Conservation (phyloP, 2,888 invertebrate species). For the Conomelus anceps region DNA sequence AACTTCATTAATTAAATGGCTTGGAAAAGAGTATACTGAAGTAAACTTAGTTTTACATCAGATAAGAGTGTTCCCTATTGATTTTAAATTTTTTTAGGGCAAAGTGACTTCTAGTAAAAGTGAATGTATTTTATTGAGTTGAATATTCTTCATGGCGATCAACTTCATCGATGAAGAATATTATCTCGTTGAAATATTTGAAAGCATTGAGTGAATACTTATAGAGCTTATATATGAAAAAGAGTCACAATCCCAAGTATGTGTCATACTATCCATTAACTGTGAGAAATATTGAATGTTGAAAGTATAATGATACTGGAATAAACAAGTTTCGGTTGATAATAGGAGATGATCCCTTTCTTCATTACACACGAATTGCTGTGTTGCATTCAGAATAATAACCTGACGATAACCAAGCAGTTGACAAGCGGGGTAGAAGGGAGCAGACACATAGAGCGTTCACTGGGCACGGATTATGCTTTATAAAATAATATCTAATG, state of each 20-base stretch:
- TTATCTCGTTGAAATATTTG: background rate
- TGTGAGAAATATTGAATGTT: background rate
- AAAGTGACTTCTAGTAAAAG: background rate
- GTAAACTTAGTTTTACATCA: too few species aligned
- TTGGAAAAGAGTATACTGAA: too few species aligned
- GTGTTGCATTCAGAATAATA: background rate
- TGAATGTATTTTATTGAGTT: background rate
- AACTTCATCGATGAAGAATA: too few species aligned
- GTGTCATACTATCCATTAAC: background rate
- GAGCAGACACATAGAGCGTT: background rate
- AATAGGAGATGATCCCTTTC: background rate
- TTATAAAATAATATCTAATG: background rate
- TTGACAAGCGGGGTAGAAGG: background rate
- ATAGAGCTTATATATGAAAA: too few species aligned
- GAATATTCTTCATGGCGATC: background rate
- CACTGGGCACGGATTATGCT: background rate
- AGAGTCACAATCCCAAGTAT: too few species aligned
- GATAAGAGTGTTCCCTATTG: too few species aligned
- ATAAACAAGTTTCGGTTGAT: background rate
- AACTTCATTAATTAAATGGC: too few species aligned
- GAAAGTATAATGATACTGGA: background rate
- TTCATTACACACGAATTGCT: background rate
- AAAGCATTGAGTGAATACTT: background rate
- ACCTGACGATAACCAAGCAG: background rate
- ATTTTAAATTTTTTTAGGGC: too few species aligned